phyloP scores from a whole-genome alignment of 2,797 vertebrate species.

The Merluccius polli region DNA sequence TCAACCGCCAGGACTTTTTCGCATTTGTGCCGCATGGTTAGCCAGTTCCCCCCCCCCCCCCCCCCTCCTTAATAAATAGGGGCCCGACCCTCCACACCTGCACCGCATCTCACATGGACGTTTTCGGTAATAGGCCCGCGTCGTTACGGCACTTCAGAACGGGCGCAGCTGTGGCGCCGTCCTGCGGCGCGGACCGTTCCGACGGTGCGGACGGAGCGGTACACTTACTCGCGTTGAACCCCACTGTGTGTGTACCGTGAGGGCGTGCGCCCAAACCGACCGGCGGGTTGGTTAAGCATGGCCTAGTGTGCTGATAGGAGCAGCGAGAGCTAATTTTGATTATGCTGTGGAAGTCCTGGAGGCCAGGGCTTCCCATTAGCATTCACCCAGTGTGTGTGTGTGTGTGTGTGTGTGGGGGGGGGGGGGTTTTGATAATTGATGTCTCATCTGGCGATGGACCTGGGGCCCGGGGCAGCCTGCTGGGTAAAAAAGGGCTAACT shows the following conservation, averaged over 20 bases:
- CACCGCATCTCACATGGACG: conserved; percentile 6
- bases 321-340: not conserved
- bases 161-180: no score
- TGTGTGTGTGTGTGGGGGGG: no score
- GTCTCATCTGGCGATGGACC: not conserved
- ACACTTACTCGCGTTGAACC: not conserved
- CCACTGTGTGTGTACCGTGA: not conserved
- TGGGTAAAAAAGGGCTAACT: not conserved
- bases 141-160: not conserved
- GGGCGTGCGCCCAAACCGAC: not conserved
- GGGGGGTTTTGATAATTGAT: not conserved
- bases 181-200: no score
- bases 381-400: not conserved
- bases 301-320: not conserved
- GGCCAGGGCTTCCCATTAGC: no score
- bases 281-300: not conserved
- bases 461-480: not conserved
- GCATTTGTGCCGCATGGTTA: conserved; percentile 45
- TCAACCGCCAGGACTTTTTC: conserved; percentile 29
- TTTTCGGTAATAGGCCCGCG: not conserved
- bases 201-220: not conserved
- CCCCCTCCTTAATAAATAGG: conserved; percentile 10
- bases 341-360: not conserved
- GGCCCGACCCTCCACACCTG: conserved; percentile 27
- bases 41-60: conserved; percentile 14